Percentiles rank a stretch among this genome's conserved stretches.
phyloP scores from a whole-genome alignment of 2,888 invertebrate species.

The Pogonocherus hispidulus region DNA sequence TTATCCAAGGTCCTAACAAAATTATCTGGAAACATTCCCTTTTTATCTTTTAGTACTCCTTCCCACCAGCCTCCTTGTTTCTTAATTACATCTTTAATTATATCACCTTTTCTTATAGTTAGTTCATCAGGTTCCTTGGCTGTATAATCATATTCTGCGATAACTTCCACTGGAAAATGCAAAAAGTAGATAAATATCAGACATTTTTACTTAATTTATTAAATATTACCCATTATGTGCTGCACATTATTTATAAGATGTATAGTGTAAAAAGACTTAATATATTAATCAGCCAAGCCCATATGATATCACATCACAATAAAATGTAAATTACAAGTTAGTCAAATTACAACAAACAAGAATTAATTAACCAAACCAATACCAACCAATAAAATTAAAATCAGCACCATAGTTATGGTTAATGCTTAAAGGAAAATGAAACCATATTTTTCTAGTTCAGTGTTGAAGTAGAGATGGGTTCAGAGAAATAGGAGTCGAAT shows the following conservation, averaged over 20 bases:
- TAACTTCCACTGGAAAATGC: slow-evolving; percentile 79
- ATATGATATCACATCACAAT: slow-evolving; percentile 34
- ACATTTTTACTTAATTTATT: slow-evolving; percentile 1
- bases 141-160: slow-evolving; percentile 89
- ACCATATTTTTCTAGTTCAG: no score
- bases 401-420: no score
- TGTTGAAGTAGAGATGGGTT: no score
- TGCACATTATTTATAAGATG: slow-evolving; percentile 40
- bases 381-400: no score
- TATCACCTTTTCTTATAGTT: slow-evolving; percentile 85
- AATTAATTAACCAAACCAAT: no score
- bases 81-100: slow-evolving; percentile 84
- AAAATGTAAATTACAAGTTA: slow-evolving; percentile 2
- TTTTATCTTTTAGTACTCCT: slow-evolving; percentile 84
- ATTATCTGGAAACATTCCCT: slow-evolving; percentile 94
- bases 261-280: slow-evolving; percentile 25
- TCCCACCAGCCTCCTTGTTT: slow-evolving; percentile 93
- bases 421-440: no score
- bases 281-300: slow-evolving; percentile 40
- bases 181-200: slow-evolving; percentile 17
- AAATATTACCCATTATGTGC: slow-evolving; percentile 46
- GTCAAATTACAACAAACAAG: not conserved
- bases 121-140: slow-evolving; percentile 91
- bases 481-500: no score
- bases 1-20: slow-evolving; percentile 79